phyloP scores from a whole-genome alignment of 2,797 vertebrate genomes.

The Simalia tracyae region DNA sequence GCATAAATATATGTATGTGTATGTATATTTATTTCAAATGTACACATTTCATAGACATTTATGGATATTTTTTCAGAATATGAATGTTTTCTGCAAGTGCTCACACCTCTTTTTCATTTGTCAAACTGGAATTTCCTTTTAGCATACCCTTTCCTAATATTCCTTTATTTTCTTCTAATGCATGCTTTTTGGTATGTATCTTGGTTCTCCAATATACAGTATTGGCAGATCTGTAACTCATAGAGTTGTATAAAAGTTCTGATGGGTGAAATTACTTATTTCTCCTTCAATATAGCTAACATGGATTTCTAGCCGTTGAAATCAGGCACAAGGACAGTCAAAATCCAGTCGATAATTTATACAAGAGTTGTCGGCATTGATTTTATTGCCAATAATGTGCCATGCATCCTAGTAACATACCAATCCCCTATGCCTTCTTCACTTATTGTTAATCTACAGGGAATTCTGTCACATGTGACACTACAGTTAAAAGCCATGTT shows the following conservation, averaged over 20 bases:
- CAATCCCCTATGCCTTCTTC: not conserved
- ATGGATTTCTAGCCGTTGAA: not conserved
- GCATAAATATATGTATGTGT: not conserved
- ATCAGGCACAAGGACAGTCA: not conserved
- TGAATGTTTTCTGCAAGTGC: not conserved
- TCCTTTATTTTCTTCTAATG: not conserved
- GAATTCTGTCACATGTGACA: not conserved
- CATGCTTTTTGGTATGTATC: not conserved
- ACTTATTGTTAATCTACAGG: not conserved
- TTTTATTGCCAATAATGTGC: not conserved
- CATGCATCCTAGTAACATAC: not conserved
- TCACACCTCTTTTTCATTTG: not conserved
- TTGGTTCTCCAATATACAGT: not conserved
- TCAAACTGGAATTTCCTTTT: not conserved
- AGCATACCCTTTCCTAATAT: not conserved
- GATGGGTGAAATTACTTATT: not conserved
- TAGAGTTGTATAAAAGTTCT: not conserved
- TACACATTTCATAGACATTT: not conserved
- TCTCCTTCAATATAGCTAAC: not conserved
- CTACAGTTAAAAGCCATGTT: not conserved
- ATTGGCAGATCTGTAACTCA: not conserved
- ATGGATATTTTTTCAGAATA: not conserved
- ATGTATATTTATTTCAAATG: not conserved
- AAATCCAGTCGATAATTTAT: not conserved
- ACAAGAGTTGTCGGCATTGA: not conserved